Base-by-base conservation (phyloP, 1,140 invertebrate species). In the Scylla paramamosain region DNA sequence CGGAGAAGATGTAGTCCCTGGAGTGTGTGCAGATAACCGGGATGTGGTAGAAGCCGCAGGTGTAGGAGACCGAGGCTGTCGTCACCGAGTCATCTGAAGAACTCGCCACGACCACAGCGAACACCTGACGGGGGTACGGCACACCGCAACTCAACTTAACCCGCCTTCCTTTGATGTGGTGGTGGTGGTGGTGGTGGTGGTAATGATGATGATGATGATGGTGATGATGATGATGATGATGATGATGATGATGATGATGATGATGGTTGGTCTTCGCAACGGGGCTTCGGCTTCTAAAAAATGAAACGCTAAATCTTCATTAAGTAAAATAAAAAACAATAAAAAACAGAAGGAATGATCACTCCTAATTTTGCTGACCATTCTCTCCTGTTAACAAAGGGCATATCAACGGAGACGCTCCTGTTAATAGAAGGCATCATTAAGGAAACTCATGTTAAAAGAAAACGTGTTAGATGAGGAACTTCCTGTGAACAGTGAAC, bases 21-120 rank as follows among this genome's bases (percentile, higher is more conserved):
- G 99, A 99, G 45, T 98, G 99, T 96, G 99, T 99, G 7, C 99
- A 99, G 96, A 99, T 99, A 45, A 99, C 99, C 39, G 99, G 99
- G 96, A 99, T 99, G 96, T 99, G 99, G 97, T 99, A 99, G 97
- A 99, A 99, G 16, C 99, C 99, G 96, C 99, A 99, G 0, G 99
- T 99, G 97, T 99, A 99, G 7, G 99, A 99, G 10, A 99, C 99
- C 25, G 99, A 98, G 14, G 99, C 98, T 39, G 99, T 98, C 48
- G 99, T 99, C 93, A 99, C 97, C 96, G 99, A 98, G 52, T 98
- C 98, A 52, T 98, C 98, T 96, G 98, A 97, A n/a, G 98, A 98
- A 97, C 99, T 98, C 16, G 98, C 99, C 48, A 99, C 98, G 20
- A 99, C 98, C 32, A 99, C 98, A 4, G 98, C 98, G 96, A 99